Conservation (phyloP, 2,797 vertebrate genomes). For the Ctenochaetus hawaiiensis region DNA sequence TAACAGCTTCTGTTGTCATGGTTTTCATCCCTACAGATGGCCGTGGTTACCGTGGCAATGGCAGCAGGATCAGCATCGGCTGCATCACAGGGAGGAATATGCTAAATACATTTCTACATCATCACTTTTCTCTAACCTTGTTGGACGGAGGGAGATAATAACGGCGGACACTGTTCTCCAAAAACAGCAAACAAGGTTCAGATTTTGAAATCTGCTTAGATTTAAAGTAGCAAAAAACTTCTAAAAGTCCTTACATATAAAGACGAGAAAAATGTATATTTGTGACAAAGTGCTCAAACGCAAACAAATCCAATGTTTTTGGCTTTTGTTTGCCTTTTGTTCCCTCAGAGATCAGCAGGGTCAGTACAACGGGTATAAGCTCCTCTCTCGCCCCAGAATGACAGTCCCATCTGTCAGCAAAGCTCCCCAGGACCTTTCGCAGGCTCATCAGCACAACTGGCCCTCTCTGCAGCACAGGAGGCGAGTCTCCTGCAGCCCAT, state of each 20-base stretch:
- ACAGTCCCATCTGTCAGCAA: slow-evolving; percentile 76
- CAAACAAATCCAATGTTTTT: slow-evolving; percentile 28
- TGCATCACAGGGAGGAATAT: slow-evolving; percentile 53
- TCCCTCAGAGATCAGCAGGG: slow-evolving; percentile 58
- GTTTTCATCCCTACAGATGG: slow-evolving; percentile 84
- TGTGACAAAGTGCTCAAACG: not conserved
- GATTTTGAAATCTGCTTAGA: not conserved
- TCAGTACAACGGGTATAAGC: slow-evolving; percentile 67
- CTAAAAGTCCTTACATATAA: not conserved
- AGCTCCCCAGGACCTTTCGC: slow-evolving; percentile 60
- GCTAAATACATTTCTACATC: slow-evolving; percentile 29
- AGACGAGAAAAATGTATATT: not conserved
- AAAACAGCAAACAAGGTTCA: not conserved
- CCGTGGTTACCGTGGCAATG: slow-evolving; percentile 78
- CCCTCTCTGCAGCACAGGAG: slow-evolving; percentile 36
- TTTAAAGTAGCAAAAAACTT: not conserved
- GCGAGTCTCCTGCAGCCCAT: slow-evolving; percentile 11
- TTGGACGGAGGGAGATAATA: not conserved
- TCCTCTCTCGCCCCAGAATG: slow-evolving; percentile 55
- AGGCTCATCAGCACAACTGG: slow-evolving; percentile 50
- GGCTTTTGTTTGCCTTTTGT: slow-evolving; percentile 34
- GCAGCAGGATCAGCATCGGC: slow-evolving; percentile 74
- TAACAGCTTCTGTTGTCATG: slow-evolving; percentile 64
- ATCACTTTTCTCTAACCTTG: slow-evolving; percentile 28
- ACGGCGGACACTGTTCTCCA: not conserved